Evolutionary conservation across 37 sponge, comb jelly and placozoan species (phyloP).

Genomic region (Theonella swinhoei): DNA sequence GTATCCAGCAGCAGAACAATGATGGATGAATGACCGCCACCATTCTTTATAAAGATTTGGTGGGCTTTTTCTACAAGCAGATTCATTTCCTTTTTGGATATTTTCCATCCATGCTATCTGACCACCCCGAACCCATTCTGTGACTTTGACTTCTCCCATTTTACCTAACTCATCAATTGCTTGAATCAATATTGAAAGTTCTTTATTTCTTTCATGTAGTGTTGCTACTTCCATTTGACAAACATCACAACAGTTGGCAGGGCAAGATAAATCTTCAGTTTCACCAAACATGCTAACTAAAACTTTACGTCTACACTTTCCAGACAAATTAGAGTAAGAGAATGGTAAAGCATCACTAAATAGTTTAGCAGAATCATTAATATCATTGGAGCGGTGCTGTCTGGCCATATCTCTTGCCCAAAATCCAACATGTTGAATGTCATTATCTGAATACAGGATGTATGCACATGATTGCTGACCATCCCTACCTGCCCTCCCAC

Average conservation of each 20-base stretch:
- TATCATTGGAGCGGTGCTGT: slow-evolving; percentile 9
- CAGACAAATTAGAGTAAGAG: slow-evolving; percentile 24
- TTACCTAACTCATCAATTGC: too few relatives aligned
- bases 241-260: slow-evolving; percentile 36
- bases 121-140: too few relatives aligned
- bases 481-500: slow-evolving; percentile 43
- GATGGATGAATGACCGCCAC: slow-evolving; percentile 10
- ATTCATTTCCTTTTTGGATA: too few relatives aligned
- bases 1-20: slow-evolving; percentile 5
- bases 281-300: slow-evolving; percentile 31
- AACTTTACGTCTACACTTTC: slow-evolving; percentile 28
- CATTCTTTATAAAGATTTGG: background rate
- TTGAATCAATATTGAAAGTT: slow-evolving; percentile 14
- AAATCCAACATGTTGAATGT: slow-evolving; percentile 36
- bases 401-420: slow-evolving; percentile 21
- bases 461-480: slow-evolving; percentile 14
- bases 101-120: too few relatives aligned
- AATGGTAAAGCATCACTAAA: slow-evolving; percentile 22
- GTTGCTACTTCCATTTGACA: background rate
- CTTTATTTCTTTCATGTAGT: background rate
- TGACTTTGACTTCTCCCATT: too few relatives aligned
- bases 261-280: background rate
- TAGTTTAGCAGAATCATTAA: slow-evolving; percentile 8
- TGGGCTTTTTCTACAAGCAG: slow-evolving; percentile 11
- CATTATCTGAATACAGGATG: slow-evolving; percentile 28